Percentiles rank a stretch among this genome's conserved stretches.
These are phyloP conservation scores for Congeria kusceri DNA, from an alignment of 2,888 invertebrate genomes.

Conservation along the genomic window DNA sequence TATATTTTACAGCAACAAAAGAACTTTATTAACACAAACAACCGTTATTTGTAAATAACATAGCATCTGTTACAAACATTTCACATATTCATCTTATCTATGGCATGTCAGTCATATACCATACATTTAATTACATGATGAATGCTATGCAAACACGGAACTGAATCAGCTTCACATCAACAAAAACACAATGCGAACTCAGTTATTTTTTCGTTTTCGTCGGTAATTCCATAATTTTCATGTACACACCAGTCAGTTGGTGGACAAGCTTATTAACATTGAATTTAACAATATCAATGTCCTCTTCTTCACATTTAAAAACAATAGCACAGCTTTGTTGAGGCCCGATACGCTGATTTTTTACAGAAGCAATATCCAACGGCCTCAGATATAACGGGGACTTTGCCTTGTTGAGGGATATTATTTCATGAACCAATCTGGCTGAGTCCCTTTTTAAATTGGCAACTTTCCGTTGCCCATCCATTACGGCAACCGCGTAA, in stretches of 20 bases:
- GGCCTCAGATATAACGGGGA: conserved; percentile 1
- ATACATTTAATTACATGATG: too few species aligned
- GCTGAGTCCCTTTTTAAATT: conserved; percentile 19
- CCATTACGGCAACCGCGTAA: conserved; percentile 1
- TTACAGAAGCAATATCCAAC: not conserved
- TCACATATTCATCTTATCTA: too few species aligned
- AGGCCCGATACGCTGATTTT: not conserved
- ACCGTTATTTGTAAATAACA: too few species aligned
- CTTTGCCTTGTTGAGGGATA: conserved; percentile 6
- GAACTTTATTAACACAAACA: too few species aligned
- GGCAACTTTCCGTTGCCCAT: not conserved
- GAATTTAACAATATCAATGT: not conserved
- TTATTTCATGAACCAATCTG: conserved; percentile 6
- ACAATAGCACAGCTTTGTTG: conserved; percentile 11
- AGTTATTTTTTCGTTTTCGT: not conserved
- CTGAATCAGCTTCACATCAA: too few species aligned
- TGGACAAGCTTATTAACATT: not conserved
- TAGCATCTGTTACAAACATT: too few species aligned
- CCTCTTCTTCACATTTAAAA: conserved; percentile 2
- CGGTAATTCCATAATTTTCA: conserved; percentile 15
- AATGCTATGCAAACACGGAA: too few species aligned
- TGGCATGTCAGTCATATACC: too few species aligned
- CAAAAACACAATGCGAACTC: not conserved
- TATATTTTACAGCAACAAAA: too few species aligned
- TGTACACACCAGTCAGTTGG: not conserved